These are phyloP conservation scores for Amia ocellicauda DNA, from an alignment of 2,113 vertebrate species.

Conservation along the genomic window DNA sequence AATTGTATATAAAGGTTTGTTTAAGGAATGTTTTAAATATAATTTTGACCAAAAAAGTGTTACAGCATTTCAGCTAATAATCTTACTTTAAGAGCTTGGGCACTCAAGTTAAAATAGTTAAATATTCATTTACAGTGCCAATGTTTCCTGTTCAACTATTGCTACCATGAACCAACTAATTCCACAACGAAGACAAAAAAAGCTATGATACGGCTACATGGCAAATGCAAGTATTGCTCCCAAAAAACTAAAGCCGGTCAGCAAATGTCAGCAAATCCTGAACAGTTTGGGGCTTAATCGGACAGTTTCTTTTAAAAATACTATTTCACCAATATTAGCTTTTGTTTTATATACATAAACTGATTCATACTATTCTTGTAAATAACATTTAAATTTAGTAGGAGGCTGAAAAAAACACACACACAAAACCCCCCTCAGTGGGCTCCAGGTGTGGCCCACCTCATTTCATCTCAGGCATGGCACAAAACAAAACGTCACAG, in stretches of 20 bases:
- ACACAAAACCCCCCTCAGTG: neutral
- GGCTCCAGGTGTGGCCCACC: constrained; percentile 17
- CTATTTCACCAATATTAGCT: constrained; percentile 30
- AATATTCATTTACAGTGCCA: constrained; percentile 49
- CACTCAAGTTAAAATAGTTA: constrained; percentile 19
- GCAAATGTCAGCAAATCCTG: constrained; percentile 7
- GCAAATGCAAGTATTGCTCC: constrained; percentile 25
- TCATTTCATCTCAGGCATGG: constrained; percentile 29
- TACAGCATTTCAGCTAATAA: neutral
- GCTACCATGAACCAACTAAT: constrained; percentile 26
- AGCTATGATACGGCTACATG: neutral
- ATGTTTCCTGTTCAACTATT: constrained; percentile 30
- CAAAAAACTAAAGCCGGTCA: constrained; percentile 21
- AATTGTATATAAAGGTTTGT: neutral
- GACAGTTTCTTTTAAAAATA: constrained; percentile 26
- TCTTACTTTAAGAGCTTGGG: neutral
- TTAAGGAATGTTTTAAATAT: neutral
- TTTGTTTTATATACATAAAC: constrained; percentile 40
- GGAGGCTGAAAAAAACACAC: constrained; percentile 15
- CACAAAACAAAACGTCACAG: constrained; percentile 28
- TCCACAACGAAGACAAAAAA: constrained; percentile 29
- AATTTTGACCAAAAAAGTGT: too few species aligned
- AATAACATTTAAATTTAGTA: constrained; percentile 31
- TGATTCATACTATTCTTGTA: constrained; percentile 21
- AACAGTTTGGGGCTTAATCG: constrained; percentile 18